Conservation (phyloP, 2,888 invertebrate species). For the Abscondita cerata region DNA sequence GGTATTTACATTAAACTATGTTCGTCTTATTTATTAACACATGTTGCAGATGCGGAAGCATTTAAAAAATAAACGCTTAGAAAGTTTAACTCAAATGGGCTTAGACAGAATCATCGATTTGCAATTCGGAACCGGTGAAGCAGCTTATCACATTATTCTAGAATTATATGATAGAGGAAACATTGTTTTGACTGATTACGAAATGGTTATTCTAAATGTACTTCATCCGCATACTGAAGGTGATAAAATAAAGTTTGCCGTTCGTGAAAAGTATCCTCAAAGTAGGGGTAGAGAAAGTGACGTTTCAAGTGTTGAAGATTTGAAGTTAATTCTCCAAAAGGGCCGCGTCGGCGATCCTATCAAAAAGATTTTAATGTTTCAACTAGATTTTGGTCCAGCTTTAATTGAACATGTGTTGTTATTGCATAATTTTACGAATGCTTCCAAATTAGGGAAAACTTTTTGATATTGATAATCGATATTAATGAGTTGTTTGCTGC, state of each 20-base stretch:
- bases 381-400: slow-evolving; percentile 90
- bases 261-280: slow-evolving; percentile 89
- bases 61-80: slow-evolving; percentile 92
- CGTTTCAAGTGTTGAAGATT: slow-evolving; percentile 62
- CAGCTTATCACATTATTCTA: slow-evolving; percentile 92
- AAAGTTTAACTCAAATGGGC: slow-evolving; percentile 85
- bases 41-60: slow-evolving; percentile 88
- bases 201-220: slow-evolving; percentile 91
- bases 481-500: slow-evolving; percentile 69
- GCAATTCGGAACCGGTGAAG: slow-evolving; percentile 93
- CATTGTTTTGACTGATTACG: slow-evolving; percentile 89
- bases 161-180: slow-evolving; percentile 97
- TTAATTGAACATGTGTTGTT: slow-evolving; percentile 90
- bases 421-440: slow-evolving; percentile 69
- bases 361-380: slow-evolving; percentile 82
- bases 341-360: slow-evolving; percentile 78
- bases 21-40: neutral
- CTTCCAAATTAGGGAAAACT: slow-evolving; percentile 68
- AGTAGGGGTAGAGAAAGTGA: slow-evolving; percentile 74
- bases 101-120: slow-evolving; percentile 93
- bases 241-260: slow-evolving; percentile 89
- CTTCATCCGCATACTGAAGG: slow-evolving; percentile 90
- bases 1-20: slow-evolving; percentile 62
- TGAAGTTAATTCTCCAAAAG: slow-evolving; percentile 66
- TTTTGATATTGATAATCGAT: slow-evolving; percentile 70